A percentile compares a stretch with the other conserved stretches of the same genome.
Evolutionary conservation across 2,113 vertebrate genomes (phyloP).

Genomic region (Mesitornis unicolor): DNA sequence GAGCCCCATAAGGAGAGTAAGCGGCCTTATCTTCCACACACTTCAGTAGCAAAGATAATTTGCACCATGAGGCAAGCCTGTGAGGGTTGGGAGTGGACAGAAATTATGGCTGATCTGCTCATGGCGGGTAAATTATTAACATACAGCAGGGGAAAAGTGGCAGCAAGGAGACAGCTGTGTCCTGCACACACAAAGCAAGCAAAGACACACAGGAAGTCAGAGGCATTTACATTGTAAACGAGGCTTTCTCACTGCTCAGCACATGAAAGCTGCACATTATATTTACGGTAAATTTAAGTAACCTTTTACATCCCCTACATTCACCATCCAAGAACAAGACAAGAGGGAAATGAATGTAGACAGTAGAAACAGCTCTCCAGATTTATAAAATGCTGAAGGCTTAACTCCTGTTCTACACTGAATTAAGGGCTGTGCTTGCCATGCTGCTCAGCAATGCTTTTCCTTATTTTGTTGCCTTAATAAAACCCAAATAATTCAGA

Average conservation of each 20-base stretch:
- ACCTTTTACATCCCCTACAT: not conserved
- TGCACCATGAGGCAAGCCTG: not conserved
- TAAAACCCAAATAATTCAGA: not conserved
- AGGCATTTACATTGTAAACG: not conserved
- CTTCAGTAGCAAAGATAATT: not conserved
- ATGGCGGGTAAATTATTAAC: slow-evolving; percentile 53
- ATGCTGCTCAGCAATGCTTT: not conserved
- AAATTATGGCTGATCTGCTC: not conserved
- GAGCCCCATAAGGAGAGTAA: not conserved
- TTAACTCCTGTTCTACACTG: not conserved
- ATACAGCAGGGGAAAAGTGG: not conserved
- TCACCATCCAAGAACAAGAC: not conserved
- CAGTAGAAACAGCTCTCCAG: accelerated
- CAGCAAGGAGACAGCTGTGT: not conserved
- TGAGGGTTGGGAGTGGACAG: not conserved
- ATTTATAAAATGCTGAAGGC: not conserved
- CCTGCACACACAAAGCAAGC: not conserved
- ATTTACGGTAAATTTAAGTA: not conserved
- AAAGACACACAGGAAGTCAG: not conserved
- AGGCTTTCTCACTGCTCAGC: not conserved
- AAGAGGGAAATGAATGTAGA: not conserved
- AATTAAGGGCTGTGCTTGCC: not conserved
- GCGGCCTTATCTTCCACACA: not conserved
- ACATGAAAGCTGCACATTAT: not conserved
- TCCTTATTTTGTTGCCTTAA: not conserved